Conservation (phyloP, 2,888 invertebrate genomes). For the Chaetoderma sp. region DNA sequence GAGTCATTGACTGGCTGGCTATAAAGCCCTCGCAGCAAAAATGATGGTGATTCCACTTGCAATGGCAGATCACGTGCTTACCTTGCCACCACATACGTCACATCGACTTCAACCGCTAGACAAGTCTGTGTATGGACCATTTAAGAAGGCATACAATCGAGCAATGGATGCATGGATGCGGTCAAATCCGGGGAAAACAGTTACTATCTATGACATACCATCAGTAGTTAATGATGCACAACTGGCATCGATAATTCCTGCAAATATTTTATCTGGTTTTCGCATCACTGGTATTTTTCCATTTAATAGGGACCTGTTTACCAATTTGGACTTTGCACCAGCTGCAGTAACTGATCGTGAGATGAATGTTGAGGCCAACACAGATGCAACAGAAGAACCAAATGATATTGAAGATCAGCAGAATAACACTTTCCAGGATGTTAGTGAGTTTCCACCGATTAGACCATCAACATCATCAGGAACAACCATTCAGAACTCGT, state of each 20-base stretch:
- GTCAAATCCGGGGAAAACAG: slow-evolving; percentile 53
- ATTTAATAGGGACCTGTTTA: slow-evolving; percentile 7
- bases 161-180: slow-evolving; percentile 60
- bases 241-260: slow-evolving; percentile 10
- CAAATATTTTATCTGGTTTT: slow-evolving; percentile 14
- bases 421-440: no score
- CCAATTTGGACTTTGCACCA: not conserved
- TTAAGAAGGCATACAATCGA: slow-evolving; percentile 53
- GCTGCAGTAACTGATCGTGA: not conserved
- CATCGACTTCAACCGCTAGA: slow-evolving; percentile 29
- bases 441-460: no score
- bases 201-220: slow-evolving; percentile 32
- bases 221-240: slow-evolving; percentile 2
- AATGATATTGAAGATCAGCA: no score
- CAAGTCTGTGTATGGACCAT: slow-evolving; percentile 49
- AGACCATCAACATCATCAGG: not conserved
- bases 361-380: not conserved
- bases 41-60: not conserved
- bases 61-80: not conserved
- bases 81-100: slow-evolving; percentile 28
- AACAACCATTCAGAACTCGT: no score
- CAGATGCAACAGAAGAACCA: no score
- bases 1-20: not conserved
- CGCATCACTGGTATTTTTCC: not conserved
- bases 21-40: slow-evolving; percentile 1